Conservation (phyloP, 2,113 vertebrate genomes). For the Martes martes region DNA sequence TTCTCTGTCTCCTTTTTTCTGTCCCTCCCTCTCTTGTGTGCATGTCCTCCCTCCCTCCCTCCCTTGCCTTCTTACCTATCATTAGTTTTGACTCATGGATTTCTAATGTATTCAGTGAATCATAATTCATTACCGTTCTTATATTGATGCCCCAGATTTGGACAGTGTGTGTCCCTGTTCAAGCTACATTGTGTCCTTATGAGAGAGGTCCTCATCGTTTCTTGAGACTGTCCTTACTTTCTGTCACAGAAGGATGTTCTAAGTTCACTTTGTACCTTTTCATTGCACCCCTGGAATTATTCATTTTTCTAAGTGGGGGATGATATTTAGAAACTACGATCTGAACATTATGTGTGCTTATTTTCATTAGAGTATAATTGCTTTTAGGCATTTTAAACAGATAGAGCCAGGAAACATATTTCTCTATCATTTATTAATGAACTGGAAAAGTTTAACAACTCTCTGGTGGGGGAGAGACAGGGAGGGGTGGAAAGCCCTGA, state of each 20-base stretch:
- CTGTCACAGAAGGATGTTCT: not conserved
- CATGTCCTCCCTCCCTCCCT: too few relatives aligned
- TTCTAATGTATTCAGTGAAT: not conserved
- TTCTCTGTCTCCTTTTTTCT: too few relatives aligned
- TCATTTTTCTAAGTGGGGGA: not conserved
- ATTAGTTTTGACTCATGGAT: not conserved
- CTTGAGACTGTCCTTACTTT: not conserved
- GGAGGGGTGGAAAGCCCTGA: not conserved
- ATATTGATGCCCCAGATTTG: not conserved
- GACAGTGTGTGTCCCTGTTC: not conserved
- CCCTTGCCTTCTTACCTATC: not conserved
- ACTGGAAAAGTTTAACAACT: not conserved
- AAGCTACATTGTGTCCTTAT: not conserved
- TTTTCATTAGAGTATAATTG: not conserved
- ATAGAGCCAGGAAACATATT: not conserved
- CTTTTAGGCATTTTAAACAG: not conserved
- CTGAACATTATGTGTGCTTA: not conserved
- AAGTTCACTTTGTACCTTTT: not conserved
- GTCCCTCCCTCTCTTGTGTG: not conserved
- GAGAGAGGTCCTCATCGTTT: not conserved
- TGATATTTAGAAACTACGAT: not conserved
- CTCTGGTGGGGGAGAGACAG: not conserved
- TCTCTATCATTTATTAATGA: not conserved
- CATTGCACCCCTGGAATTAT: not conserved
- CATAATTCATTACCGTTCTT: not conserved